Base-by-base conservation (phyloP, 1,140 invertebrate species). In the Apis cerana region DNA sequence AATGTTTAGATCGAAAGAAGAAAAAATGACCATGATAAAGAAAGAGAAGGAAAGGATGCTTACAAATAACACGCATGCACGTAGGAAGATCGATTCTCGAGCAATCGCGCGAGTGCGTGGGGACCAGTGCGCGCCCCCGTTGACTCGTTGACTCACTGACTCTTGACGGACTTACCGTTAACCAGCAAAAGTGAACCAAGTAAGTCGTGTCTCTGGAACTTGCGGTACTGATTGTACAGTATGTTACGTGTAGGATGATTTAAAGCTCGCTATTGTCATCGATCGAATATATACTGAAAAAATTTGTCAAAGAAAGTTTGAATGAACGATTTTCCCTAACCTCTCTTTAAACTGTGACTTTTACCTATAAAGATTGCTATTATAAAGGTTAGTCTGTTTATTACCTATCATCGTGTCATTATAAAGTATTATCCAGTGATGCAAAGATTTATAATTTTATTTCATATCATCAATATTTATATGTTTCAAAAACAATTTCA, bases 151-250 rank as follows among this genome's bases (percentile, higher is more conserved):
- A 91, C 90, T 91, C 88, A 91, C 90, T 91, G 90, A 92, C 90
- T 91, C 90, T 86, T 89, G 89, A 92, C 89, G 89, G 91, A 87
- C 89, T 87, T 92, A 91, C 91, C 91, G 91, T 92, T 92, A 91
- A 88, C 90, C 87, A 91, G 89, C 90, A 92, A 92, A 92, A 92
- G 91, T 92, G 91, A 92, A 92, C 89, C 86, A 81, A 90, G 89
- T 91, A 91, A 92, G 91, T 88, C 89, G 91, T 92, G 91, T 92
- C 91, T 92, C 91, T 92, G 91, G 91, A 91, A 89, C 91, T 92
- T 92, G 90, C 91, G 91, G 91, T 92, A 92, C 88, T 87, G 75
- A 88, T 88, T 68, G 74, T 71, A 62, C 70, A 71, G 64, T 75
- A 76, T 23, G n/a, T 48, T 74, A 71, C 67, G 68, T 80, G 86